Base-by-base conservation (phyloP, 2,113 vertebrate species). In the Saccopteryx leptura region DNA sequence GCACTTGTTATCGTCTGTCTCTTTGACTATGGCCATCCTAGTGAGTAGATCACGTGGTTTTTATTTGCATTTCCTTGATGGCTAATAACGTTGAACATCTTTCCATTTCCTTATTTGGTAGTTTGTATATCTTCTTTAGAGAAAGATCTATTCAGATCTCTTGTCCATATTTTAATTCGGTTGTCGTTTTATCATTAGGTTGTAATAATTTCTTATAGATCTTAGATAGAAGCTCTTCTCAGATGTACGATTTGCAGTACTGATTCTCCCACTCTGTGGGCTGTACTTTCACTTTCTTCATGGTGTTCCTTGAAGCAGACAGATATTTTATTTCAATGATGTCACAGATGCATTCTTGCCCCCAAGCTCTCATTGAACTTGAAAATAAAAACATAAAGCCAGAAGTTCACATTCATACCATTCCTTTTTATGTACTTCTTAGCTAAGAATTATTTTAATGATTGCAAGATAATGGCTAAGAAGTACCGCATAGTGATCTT, bases 51-150 rank as follows among this genome's bases (percentile, higher is more conserved):
- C 24, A 23, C 61, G 1, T 56, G 28, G 12, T 52, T 86, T 86
- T 86, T 7, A 95, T 66, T 90, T 95, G 46, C 10, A 84, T 71
- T 90, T 71, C 69, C 54, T 87, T 88, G 66, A 90, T 87, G 71
- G 23, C 21, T 90, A 50, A 60, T 65, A 28, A 95, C 54, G 46
- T 7, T 46, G 7, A 83, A 68, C 13, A 94, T 69, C 23, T 58
- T 74, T 78, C 39, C 9, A 24, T 56, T 2, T 72, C n/a, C 18
- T 87, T 88, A 74, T 19, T 58, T 58, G 28, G 21, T 33, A 18
- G 68, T 61, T 79, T 85, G 10, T 65, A 54, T 50, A 90, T 60
- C 48, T 93, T 80, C 58, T 93, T 75, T 60, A 7, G 52, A 78
- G 10, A 92, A 84, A 68, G 63, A 46, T 85, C n/a, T 63, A 33